Base-by-base conservation (phyloP, 1,140 invertebrate genomes). In the Drosophila nannoptera region DNA sequence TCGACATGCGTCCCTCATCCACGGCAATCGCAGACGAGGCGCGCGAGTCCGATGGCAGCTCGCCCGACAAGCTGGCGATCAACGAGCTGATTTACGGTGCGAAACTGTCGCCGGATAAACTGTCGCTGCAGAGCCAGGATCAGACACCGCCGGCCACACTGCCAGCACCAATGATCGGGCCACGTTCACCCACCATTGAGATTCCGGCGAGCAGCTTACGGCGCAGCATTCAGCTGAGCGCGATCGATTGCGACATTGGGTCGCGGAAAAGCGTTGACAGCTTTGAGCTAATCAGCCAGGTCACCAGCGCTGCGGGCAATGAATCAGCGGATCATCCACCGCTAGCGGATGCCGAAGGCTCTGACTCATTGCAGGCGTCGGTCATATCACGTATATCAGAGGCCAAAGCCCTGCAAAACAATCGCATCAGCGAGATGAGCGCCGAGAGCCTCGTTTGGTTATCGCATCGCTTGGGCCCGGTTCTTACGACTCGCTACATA, bases 381-480 rank as follows among this genome's bases (percentile, higher is more conserved):
- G 86, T 88, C 2, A 89, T 88, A 31, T 88, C 83, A 0, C 78
- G 82, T 16, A 74, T 88, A 33, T 78, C 77, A 2, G 73, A 63
- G 76, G 81, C 78, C 5, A 88, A 88, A 29, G 75, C 94, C 0
- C 54, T 84, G 31, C 88, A 89, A 32, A 89, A 89, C 40, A 89
- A 89, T 67, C 83, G 94, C 89, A 96, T 98, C 69, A 95, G 95
- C 0, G 96, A 98, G 87, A 96, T 98, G 92, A 96, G 96, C 78
- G 93, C 93, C 0, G 97, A 98, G 84, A 97, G 95, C 84, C 91
- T 98, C 0, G 93, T 97, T 43, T 99, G 97, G 97, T 87, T 99
- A 16, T 94, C 96, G 1, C 96, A 98, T 90, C 92, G 97, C 73
- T 90, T 99, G n/a, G 98, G 98, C 0, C 98, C 98, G 0, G 96